Evolutionary conservation across 1,140 invertebrate species (phyloP).

Genomic region (Drosophila ogumai): DNA sequence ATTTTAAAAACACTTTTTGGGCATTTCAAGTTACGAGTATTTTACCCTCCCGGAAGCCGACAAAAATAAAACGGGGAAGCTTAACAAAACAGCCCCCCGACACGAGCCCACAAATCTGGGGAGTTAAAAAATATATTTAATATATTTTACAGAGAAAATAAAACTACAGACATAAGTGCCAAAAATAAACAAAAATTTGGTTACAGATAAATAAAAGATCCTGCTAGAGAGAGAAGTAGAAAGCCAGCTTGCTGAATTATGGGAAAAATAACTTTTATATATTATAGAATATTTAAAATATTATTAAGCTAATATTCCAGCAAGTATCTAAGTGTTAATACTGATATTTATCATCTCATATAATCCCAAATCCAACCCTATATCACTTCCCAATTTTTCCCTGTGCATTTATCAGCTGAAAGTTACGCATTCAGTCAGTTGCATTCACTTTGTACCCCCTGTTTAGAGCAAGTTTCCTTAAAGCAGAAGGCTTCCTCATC

Average conservation of each 20-base stretch:
- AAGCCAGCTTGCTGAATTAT: too few species aligned
- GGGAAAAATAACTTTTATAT: too few species aligned
- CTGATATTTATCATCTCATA: neutral
- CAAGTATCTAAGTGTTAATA: neutral
- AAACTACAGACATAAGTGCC: accelerated
- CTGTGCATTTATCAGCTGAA: neutral
- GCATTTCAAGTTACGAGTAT: constrained; percentile 25
- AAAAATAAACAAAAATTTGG: neutral
- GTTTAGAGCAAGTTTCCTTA: constrained; percentile 68
- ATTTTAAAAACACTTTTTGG: constrained; percentile 33
- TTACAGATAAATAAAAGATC: too few species aligned
- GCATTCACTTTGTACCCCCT: constrained; percentile 17
- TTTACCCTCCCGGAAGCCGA: constrained; percentile 58
- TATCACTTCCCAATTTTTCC: neutral
- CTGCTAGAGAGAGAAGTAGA: too few species aligned
- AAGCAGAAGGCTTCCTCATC: constrained; percentile 57
- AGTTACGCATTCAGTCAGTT: constrained; percentile 63
- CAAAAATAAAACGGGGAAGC: constrained; percentile 76
- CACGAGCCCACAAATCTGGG: constrained; percentile 43
- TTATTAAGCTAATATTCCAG: too few species aligned
- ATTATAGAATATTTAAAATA: too few species aligned
- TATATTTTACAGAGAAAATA: constrained; percentile 4
- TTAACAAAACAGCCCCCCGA: constrained; percentile 21
- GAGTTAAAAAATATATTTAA: constrained; percentile 12
- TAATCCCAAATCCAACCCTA: neutral